These are phyloP conservation scores for Electrophaes corylata DNA, from an alignment of 2,888 invertebrate genomes.

Conservation along the genomic window DNA sequence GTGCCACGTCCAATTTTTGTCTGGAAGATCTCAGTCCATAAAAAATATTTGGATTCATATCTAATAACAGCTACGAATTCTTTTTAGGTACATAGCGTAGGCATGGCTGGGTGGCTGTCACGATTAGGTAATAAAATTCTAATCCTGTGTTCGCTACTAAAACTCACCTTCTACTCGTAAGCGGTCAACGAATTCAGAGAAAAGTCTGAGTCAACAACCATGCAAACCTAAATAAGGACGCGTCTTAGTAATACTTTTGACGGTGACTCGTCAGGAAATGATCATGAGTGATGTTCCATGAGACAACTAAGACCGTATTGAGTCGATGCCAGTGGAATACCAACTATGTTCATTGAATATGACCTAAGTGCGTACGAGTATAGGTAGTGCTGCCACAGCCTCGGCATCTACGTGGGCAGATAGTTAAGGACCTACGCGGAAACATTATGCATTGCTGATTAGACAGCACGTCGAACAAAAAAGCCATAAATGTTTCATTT, in stretches of 20 bases:
- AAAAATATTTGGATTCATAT: not conserved
- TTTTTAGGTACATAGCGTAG: not conserved
- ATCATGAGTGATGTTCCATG: constrained; percentile 40
- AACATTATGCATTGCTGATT: constrained; percentile 57
- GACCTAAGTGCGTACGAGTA: constrained; percentile 54
- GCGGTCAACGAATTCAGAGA: constrained; percentile 28
- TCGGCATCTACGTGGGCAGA: constrained; percentile 75
- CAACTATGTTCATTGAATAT: constrained; percentile 59
- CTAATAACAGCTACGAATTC: not conserved
- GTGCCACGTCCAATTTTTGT: not conserved
- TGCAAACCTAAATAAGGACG: constrained; percentile 25
- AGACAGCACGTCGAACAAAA: constrained; percentile 50
- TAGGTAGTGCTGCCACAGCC: constrained; percentile 58
- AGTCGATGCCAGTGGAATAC: constrained; percentile 65
- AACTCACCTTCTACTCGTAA: constrained; percentile 9
- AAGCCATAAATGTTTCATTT: constrained; percentile 46
- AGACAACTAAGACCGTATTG: constrained; percentile 53
- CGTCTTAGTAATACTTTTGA: constrained; percentile 29
- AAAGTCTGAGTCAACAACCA: constrained; percentile 31
- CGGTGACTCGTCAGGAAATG: constrained; percentile 50
- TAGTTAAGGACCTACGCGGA: constrained; percentile 76
- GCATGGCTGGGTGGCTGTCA: not conserved
- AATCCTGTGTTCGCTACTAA: too few species aligned
- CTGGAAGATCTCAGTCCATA: not conserved
- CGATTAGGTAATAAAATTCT: too few species aligned